A percentile compares a stretch with the other conserved stretches of the same genome.
Conservation (phyloP, 2,113 vertebrate genomes). For the Romanogobio albipinnatus region DNA sequence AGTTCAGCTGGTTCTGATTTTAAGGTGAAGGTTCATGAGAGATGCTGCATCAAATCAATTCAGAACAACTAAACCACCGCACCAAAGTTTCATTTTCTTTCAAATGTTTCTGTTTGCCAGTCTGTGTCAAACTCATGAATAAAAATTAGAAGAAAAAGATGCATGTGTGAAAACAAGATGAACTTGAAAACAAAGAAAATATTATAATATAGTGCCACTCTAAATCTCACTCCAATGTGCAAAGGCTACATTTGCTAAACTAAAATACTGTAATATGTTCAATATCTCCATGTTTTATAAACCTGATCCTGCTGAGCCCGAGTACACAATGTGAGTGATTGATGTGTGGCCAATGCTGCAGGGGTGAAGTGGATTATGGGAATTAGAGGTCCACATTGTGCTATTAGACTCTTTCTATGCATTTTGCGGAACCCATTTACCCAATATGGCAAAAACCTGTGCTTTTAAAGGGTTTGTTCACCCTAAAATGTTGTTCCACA, state of each 20-base stretch:
- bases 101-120: not conserved
- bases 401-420: slow-evolving; percentile 70
- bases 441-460: not conserved
- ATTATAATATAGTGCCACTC: not conserved
- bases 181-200: not conserved
- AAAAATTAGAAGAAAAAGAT: not conserved
- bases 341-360: slow-evolving; percentile 70
- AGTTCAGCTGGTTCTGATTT: slow-evolving; percentile 16
- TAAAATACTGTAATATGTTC: not conserved
- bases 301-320: not conserved
- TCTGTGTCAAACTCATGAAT: slow-evolving; percentile 18
- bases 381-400: slow-evolving; percentile 62
- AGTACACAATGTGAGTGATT: slow-evolving; percentile 75
- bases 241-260: too few relatives aligned
- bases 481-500: too few relatives aligned
- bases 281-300: not conserved
- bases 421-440: slow-evolving; percentile 7
- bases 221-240: not conserved
- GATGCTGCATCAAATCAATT: not conserved
- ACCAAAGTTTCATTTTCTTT: not conserved
- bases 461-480: not conserved
- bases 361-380: slow-evolving; percentile 71
- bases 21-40: slow-evolving; percentile 18
- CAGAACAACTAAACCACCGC: not conserved
- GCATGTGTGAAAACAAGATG: slow-evolving; percentile 14